Conservation (phyloP, 1,140 invertebrate genomes). For the Ceratitis capitata region DNA sequence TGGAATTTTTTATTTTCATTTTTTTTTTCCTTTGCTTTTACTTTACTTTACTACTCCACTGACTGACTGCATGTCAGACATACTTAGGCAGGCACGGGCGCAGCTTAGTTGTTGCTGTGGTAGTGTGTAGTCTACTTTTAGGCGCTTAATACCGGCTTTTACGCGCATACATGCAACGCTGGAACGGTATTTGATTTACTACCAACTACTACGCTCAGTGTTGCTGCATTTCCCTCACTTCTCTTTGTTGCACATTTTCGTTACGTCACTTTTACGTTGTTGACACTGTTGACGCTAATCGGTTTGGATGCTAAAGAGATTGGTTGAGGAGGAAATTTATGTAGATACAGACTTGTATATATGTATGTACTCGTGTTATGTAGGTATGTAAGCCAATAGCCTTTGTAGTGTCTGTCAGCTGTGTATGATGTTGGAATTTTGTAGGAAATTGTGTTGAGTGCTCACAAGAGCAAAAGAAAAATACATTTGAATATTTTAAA, state of each 20-base stretch:
- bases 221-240: background rate
- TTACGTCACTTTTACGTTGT: slow-evolving; percentile 8
- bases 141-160: slow-evolving; percentile 14
- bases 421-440: background rate
- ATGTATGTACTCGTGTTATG: background rate
- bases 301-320: background rate
- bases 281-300: background rate
- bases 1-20: background rate
- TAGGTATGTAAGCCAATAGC: background rate
- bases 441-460: too few species aligned
- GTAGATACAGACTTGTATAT: background rate
- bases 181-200: background rate
- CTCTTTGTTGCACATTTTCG: background rate
- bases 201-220: background rate
- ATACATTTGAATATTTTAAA: too few species aligned
- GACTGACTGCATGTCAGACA: slow-evolving; percentile 1
- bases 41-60: background rate
- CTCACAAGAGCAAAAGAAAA: too few species aligned
- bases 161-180: background rate
- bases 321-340: background rate
- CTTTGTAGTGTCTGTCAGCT: background rate
- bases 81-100: too few species aligned
- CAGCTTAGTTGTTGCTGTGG: background rate
- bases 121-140: background rate
- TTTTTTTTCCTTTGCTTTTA: background rate